phyloP scores from a whole-genome alignment of 2,888 invertebrate genomes.

The Rambutsinella grinnellia region DNA sequence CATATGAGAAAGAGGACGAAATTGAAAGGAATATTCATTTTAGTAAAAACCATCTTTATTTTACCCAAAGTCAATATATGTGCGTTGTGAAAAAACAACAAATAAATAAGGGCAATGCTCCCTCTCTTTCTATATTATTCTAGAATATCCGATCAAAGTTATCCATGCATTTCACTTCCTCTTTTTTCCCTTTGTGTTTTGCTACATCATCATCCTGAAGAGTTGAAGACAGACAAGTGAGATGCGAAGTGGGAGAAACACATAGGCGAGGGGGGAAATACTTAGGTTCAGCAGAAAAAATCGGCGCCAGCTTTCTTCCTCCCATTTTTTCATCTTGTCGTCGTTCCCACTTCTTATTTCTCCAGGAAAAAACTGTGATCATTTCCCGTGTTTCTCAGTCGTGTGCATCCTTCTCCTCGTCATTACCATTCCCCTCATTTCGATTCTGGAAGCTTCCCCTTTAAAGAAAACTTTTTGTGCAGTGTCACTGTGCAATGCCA shows the following conservation, averaged over 20 bases:
- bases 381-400: conserved; percentile 28
- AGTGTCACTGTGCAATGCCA: conserved; percentile 7
- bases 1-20: no score
- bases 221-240: conserved; percentile 18
- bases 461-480: conserved; percentile 12
- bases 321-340: conserved; percentile 19
- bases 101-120: no score
- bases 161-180: conserved; percentile 5
- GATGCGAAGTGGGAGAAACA: conserved; percentile 1
- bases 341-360: conserved; percentile 13
- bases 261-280: conserved; percentile 14
- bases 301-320: conserved; percentile 64
- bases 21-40: no score
- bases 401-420: conserved; percentile 31
- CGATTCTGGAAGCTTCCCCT: no score
- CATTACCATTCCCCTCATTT: conserved; percentile 13
- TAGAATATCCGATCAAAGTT: no score
- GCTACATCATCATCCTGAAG: background rate
- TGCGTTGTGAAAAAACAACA: no score
- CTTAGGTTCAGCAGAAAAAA: conserved; percentile 59
- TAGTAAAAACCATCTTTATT: no score
- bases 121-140: no score
- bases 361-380: conserved; percentile 27
- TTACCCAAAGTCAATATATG: no score
- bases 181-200: background rate